Evolutionary conservation across 2,113 vertebrate genomes (phyloP), one percentile per base, ranked within the genome.

Genomic region (Alethe diademata): DNA sequence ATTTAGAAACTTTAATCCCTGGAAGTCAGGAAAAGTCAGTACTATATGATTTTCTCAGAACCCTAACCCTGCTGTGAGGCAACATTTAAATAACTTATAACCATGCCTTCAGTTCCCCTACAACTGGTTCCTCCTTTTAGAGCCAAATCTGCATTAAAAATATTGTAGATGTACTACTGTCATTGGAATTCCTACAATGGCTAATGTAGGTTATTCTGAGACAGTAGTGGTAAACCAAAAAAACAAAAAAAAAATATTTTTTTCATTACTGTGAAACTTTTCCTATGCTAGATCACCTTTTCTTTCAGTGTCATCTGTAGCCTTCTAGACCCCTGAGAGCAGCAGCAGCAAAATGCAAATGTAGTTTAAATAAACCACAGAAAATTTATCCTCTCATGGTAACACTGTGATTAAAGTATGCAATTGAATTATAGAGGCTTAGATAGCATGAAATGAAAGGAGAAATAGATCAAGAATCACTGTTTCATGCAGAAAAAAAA

Each of bases 361-460:
- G 62, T 29, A 58, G 60, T 90, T 97, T 82, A 92, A 95, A 79
- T 70, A 88, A 90, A 93, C 54, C 38, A 48, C 15, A 84, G 43
- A 36, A 88, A 92, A 88, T 28, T 71, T 88, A 80, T 65, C 38
- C 48, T 93, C 35, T 78, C 33, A 70, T 47, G 38, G 40, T 79
- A 91, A 82, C 26, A 58, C 29, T 31, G 31, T 82, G 90, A 95
- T 90, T 96, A 89, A 94, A 89, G n/a, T 19, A 64, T 70, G 79
- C 93, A 94, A 93, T 61, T 95, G 76, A 91, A 86, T 92, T 95
- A 93, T 33, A 79, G 66, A 87, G 28, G 69, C 42, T 93, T 84
- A 74, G 76, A 92, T 26, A 86, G 60, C 88, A 96, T 87, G 74
- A 96, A 95, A 92, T 95, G 79, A 95, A 94, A 97, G 67, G 42